These are phyloP conservation scores for Hippocampus kuda DNA, from an alignment of 2,797 vertebrate genomes.

Conservation along the genomic window DNA sequence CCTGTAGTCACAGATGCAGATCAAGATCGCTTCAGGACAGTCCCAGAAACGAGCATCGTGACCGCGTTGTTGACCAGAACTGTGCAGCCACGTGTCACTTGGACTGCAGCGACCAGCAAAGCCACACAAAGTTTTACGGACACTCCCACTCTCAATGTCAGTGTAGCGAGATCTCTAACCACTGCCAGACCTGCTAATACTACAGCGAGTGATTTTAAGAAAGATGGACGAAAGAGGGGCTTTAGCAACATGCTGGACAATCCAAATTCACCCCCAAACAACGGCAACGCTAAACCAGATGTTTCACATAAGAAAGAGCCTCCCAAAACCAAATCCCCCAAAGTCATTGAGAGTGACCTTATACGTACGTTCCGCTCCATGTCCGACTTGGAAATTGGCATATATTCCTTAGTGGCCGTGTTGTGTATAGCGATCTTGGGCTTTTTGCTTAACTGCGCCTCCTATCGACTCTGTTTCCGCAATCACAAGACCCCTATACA, in stretches of 20 bases:
- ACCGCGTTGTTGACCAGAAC: constrained; percentile 17
- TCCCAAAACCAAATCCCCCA: constrained; percentile 58
- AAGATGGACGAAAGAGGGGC: constrained; percentile 46
- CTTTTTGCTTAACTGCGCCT: constrained; percentile 82
- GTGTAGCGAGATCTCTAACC: constrained; percentile 15
- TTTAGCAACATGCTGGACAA: constrained; percentile 64
- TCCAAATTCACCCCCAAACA: constrained; percentile 51
- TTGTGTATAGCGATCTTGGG: constrained; percentile 84
- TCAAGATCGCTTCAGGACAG: constrained; percentile 41
- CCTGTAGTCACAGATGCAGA: constrained; percentile 21
- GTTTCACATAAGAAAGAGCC: constrained; percentile 52
- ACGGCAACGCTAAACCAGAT: constrained; percentile 28
- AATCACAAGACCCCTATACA: constrained; percentile 75
- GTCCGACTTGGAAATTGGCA: constrained; percentile 82
- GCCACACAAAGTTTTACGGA: constrained; percentile 19
- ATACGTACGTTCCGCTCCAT: constrained; percentile 63
- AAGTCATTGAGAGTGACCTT: constrained; percentile 63
- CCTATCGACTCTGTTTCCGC: constrained; percentile 72
- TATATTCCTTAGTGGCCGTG: constrained; percentile 81
- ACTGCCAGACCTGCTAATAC: constrained; percentile 42
- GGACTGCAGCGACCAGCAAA: constrained; percentile 29
- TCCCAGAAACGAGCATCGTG: constrained; percentile 22
- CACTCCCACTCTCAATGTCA: not conserved
- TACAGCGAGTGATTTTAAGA: constrained; percentile 15
- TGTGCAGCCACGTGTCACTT: constrained; percentile 22